These are phyloP conservation scores for Steatornis caripensis DNA, from an alignment of 2,113 vertebrate genomes.

Conservation along the genomic window DNA sequence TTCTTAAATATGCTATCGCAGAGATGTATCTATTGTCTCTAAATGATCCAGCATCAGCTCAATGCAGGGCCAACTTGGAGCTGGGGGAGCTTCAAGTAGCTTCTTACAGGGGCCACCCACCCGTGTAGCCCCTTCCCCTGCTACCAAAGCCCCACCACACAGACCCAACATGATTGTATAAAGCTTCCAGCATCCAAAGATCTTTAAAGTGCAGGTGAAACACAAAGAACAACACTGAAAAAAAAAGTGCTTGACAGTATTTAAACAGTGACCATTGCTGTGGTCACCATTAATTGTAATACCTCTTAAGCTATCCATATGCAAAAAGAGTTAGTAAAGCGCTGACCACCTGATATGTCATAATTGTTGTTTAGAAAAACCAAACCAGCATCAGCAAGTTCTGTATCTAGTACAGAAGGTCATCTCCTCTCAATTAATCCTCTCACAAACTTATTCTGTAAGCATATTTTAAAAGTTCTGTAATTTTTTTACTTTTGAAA, in stretches of 20 bases:
- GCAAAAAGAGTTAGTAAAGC: background rate
- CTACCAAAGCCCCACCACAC: too few species aligned
- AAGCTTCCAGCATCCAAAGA: background rate
- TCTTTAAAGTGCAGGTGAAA: background rate
- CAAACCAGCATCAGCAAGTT: background rate
- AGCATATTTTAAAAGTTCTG: background rate
- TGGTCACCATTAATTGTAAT: background rate
- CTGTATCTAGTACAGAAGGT: background rate
- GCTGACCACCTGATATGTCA: background rate
- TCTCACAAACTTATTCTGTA: background rate
- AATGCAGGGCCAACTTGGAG: too few species aligned
- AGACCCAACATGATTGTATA: too few species aligned
- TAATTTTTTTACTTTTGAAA: background rate
- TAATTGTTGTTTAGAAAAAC: background rate
- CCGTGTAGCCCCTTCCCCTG: too few species aligned
- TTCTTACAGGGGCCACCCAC: too few species aligned
- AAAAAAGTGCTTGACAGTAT: background rate
- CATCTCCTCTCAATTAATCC: background rate
- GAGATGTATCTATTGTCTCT: too few species aligned
- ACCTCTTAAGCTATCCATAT: background rate
- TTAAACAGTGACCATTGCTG: background rate
- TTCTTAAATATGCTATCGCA: too few species aligned
- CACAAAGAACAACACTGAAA: background rate
- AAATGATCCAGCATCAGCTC: too few species aligned
- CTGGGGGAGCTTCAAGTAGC: too few species aligned